Evolutionary conservation across 2,113 vertebrate species (phyloP), one percentile per base, ranked within the genome.

Genomic region (Gila orcuttii): DNA sequence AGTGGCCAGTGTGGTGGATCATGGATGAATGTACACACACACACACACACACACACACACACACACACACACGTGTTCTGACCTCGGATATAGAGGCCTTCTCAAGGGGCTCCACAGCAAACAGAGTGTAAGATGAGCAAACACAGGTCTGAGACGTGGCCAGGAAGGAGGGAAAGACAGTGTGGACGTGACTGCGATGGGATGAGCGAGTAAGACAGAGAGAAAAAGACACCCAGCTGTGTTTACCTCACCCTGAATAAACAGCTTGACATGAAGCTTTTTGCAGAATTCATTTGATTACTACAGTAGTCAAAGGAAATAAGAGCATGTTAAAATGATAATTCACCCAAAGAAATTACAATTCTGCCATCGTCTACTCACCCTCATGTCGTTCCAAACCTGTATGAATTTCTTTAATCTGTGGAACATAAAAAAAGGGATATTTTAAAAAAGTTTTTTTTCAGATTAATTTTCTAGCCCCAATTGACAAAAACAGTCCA

Each of bases 61-160:
- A 1, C 3, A n/a, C 71, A 21, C 23, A n/a, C 10, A 15, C 71
- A 17, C 39, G 45, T 31, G 10, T 17, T 74, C n/a, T 77, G 62
- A 87, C 45, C 86, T 78, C 45, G 15, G 31, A 52, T 60, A 79
- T 12, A 79, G 64, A 47, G 28, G 78, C 6, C 52, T 87, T 31
- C 78, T 87, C 64, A 28, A 68, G 50, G 83, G 88, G 79, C 25
- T 79, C 66, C 60, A 74, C 12, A 45, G 78, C 83, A 87, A 89
- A 89, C 88, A 64, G 82, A 82, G 64, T 74, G 23, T 82, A 59
- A 85, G 86, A 86, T 21, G 62, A 86, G 71, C 62, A 83, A 86
- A 89, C 76, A 79, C 5, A 39, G 42, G 66, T 80, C 36, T 73
- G 68, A 57, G n/a, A 86, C 0, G 10, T 12, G 10, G 31, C 59